Evolutionary conservation across 2,888 invertebrate species (phyloP).

Genomic region (Sisyra terminalis): DNA sequence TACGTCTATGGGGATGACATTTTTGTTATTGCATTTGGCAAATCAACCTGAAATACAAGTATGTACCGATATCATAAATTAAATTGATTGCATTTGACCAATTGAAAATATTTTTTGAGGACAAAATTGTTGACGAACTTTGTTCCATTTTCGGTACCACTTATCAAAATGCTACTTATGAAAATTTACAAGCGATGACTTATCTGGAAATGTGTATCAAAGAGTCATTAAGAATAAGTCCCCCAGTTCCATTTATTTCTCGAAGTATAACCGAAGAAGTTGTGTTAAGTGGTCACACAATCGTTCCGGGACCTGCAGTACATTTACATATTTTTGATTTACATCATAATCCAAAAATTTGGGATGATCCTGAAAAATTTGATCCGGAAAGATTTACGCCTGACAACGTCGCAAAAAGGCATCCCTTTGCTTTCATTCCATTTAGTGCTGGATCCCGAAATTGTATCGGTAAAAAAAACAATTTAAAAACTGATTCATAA

Average conservation of each 20-base stretch:
- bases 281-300: slow-evolving; percentile 12
- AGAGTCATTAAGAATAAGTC: too few relatives aligned
- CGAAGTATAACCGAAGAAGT: too few relatives aligned
- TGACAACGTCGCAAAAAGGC: not conserved
- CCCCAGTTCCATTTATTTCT: too few relatives aligned
- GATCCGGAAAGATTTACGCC: slow-evolving; percentile 2
- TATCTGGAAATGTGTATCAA: too few relatives aligned
- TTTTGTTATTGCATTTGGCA: slow-evolving; percentile 29
- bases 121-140: too few relatives aligned
- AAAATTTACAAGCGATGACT: too few relatives aligned
- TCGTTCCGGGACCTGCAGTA: slow-evolving; percentile 6
- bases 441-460: slow-evolving; percentile 2
- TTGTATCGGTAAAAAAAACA: slow-evolving; percentile 1
- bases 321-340: slow-evolving; percentile 2
- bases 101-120: too few relatives aligned
- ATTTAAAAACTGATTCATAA: too few relatives aligned
- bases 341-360: slow-evolving; percentile 1
- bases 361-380: slow-evolving; percentile 1
- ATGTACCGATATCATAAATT: too few relatives aligned
- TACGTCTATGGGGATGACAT: slow-evolving; percentile 28
- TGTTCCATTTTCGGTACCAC: too few relatives aligned
- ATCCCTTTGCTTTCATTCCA: slow-evolving; percentile 2
- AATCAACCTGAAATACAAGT: slow-evolving; percentile 26
- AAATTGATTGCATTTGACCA: too few relatives aligned
- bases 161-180: too few relatives aligned